Conservation (phyloP, 2,797 vertebrate species). For the Hirundo rustica region DNA sequence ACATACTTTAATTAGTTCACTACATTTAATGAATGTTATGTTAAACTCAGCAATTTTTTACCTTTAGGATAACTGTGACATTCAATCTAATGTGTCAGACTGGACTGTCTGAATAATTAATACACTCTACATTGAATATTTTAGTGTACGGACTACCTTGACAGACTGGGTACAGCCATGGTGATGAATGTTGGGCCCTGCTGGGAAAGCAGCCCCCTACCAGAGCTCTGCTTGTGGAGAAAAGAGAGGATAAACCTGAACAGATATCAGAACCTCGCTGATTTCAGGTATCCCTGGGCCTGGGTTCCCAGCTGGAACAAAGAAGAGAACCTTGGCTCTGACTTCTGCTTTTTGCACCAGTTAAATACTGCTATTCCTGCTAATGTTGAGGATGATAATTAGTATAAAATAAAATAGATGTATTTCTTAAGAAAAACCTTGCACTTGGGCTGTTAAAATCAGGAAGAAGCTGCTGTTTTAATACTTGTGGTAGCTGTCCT, state of each 20-base stretch:
- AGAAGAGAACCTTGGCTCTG: neutral
- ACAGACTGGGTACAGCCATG: neutral
- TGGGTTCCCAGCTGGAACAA: neutral
- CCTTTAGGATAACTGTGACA: constrained; percentile 67
- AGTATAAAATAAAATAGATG: constrained; percentile 31
- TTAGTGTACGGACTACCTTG: neutral
- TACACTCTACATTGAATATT: constrained; percentile 63
- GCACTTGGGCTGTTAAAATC: constrained; percentile 31
- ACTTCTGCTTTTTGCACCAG: neutral
- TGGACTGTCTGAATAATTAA: constrained; percentile 73
- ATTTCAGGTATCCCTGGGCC: neutral
- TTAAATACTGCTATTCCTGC: neutral
- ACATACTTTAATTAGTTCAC: constrained; percentile 77
- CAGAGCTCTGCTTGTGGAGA: neutral
- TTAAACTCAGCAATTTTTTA: constrained; percentile 71
- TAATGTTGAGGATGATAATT: constrained; percentile 9
- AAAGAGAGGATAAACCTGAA: neutral
- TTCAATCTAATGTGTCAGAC: constrained; percentile 65
- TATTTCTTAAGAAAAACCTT: neutral
- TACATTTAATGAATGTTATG: constrained; percentile 73
- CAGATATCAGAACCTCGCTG: neutral
- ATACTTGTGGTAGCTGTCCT: neutral
- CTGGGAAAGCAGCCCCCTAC: neutral
- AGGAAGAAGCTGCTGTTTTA: constrained; percentile 17
- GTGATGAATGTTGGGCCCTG: neutral